Conservation (phyloP, 1,140 invertebrate species). For the Eupeodes corollae region DNA sequence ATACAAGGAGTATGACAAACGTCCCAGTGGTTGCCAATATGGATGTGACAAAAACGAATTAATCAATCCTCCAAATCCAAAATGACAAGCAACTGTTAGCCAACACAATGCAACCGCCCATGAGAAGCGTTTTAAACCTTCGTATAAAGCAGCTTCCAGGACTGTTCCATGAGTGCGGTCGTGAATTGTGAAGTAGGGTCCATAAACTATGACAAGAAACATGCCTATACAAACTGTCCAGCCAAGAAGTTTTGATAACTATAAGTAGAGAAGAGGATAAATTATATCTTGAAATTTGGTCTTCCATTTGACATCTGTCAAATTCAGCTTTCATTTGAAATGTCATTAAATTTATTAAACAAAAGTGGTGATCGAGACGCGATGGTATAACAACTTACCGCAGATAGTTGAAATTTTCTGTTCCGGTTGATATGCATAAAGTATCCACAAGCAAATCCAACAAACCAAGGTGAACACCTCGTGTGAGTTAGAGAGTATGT, state of each 20-base stretch:
- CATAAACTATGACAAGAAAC: conserved; percentile 40
- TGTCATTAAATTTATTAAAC: no score
- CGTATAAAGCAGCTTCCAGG: conserved; percentile 47
- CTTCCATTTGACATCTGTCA: no score
- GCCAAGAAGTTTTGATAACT: conserved; percentile 51
- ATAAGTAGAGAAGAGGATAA: conserved; percentile 43
- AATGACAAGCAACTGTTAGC: conserved; percentile 55
- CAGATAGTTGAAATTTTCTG: no score
- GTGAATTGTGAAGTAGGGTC: conserved; percentile 38
- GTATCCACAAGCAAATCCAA: no score
- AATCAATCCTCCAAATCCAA: conserved; percentile 49
- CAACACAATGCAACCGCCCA: conserved; percentile 53
- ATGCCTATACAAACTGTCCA: conserved; percentile 38
- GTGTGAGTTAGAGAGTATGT: no score
- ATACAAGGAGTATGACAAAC: conserved; percentile 42
- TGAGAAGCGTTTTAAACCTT: conserved; percentile 44
- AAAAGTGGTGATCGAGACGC: no score
- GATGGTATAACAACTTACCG: no score
- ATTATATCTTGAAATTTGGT: conserved; percentile 45
- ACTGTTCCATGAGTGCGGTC: conserved; percentile 14
- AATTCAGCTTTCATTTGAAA: no score
- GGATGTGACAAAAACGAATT: conserved; percentile 39
- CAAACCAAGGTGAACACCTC: no score
- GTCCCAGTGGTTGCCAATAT: conserved; percentile 42
- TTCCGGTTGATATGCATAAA: no score